Conservation (phyloP, 2,888 invertebrate species). For the Yponomeuta cagnagella region DNA sequence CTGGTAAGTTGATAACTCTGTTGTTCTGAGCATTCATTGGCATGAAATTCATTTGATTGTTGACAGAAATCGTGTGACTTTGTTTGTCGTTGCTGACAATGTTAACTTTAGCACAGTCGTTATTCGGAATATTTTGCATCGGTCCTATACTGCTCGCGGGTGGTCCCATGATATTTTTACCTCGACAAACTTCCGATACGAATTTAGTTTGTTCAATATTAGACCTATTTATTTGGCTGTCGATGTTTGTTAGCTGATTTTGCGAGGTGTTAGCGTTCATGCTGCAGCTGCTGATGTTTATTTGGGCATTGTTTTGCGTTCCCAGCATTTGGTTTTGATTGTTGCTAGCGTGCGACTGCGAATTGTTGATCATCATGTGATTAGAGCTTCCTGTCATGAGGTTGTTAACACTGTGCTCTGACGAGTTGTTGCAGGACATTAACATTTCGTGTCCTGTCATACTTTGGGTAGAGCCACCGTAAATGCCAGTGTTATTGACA, state of each 20-base stretch:
- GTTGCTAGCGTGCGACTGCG: conserved; percentile 47
- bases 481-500: conserved; percentile 51
- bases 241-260: conserved; percentile 50
- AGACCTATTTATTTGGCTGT: conserved; percentile 52
- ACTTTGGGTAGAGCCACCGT: conserved; percentile 47
- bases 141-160: conserved; percentile 40
- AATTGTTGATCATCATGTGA: conserved; percentile 64
- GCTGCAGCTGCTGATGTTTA: conserved; percentile 63
- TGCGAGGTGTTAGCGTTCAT: conserved; percentile 48
- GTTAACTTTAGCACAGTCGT: conserved; percentile 62
- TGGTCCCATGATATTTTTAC: conserved; percentile 63
- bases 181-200: conserved; percentile 52
- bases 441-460: conserved; percentile 59
- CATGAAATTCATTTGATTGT: conserved; percentile 65
- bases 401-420: conserved; percentile 56
- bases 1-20: conserved; percentile 65
- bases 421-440: conserved; percentile 58
- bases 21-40: conserved; percentile 66
- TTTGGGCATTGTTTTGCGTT: conserved; percentile 52
- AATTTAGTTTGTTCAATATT: conserved; percentile 58
- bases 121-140: conserved; percentile 48
- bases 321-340: conserved; percentile 50
- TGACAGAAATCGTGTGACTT: conserved; percentile 60
- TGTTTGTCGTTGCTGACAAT: conserved; percentile 56
- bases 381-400: conserved; percentile 49